Conservation (phyloP, 2,113 vertebrate species). For the Chlorocebus sabaeus region DNA sequence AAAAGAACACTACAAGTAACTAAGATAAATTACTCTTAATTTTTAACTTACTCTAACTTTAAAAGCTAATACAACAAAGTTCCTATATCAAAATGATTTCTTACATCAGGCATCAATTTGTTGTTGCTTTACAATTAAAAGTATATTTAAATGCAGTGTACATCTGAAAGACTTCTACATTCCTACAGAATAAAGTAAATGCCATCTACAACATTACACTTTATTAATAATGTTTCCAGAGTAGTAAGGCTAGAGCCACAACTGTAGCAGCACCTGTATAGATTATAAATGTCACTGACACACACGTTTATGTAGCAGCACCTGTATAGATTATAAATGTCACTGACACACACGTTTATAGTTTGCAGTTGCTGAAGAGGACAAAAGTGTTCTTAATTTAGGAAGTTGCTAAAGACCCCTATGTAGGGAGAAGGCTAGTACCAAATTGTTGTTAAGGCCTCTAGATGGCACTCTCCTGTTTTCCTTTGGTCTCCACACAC, state of each 20-base stretch:
- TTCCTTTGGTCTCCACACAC: neutral
- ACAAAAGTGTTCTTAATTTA: slow-evolving; percentile 4
- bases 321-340: neutral
- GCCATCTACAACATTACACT: neutral
- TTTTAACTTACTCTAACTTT: slow-evolving; percentile 33
- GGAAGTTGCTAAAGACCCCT: neutral
- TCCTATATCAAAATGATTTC: neutral
- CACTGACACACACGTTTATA: neutral
- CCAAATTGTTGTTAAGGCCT: neutral
- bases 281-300: neutral
- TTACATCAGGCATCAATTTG: neutral
- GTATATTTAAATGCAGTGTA: neutral
- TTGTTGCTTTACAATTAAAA: slow-evolving; percentile 26
- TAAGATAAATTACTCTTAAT: slow-evolving; percentile 33
- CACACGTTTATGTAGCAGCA: neutral
- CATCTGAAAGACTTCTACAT: neutral
- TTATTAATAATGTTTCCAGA: slow-evolving; percentile 4
- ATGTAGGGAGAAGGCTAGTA: neutral
- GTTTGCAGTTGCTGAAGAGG: neutral
- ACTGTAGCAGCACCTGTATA: neutral
- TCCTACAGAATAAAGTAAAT: neutral
- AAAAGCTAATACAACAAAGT: slow-evolving; percentile 14
- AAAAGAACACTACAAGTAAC: neutral
- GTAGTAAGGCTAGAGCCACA: neutral
- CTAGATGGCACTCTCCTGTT: slow-evolving; percentile 62